Percentiles rank a stretch among this genome's conserved stretches.
Evolutionary conservation across 1,140 invertebrate species (phyloP).

Genomic region (Ganaspis sp.): DNA sequence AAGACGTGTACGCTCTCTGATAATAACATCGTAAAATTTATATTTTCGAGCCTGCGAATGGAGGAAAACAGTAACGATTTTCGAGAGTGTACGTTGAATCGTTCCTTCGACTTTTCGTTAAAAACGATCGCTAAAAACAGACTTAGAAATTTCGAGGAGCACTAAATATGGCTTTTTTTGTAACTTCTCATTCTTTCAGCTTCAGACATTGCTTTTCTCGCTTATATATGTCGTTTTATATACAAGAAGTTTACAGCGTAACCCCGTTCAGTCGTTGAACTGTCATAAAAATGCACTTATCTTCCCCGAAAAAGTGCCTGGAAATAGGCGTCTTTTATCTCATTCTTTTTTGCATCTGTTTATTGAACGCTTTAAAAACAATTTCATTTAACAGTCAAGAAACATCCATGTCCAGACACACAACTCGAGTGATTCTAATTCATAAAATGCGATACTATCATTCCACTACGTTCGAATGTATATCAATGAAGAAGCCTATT

Average conservation of each 20-base stretch:
- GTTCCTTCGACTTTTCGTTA: neutral
- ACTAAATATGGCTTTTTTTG: slow-evolving; percentile 2
- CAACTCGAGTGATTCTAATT: neutral
- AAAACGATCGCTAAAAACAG: slow-evolving; percentile 1
- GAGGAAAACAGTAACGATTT: slow-evolving; percentile 30
- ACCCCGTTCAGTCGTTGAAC: neutral
- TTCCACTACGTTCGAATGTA: neutral
- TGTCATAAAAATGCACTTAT: slow-evolving; percentile 10
- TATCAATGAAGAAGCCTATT: slow-evolving; percentile 24
- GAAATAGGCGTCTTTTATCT: slow-evolving; percentile 1
- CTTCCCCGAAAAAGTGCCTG: neutral
- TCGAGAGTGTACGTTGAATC: neutral
- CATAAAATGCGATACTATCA: slow-evolving; percentile 11
- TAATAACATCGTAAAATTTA: slow-evolving; percentile 28
- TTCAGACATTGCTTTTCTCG: slow-evolving; percentile 13
- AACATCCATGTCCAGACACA: neutral
- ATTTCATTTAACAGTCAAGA: neutral
- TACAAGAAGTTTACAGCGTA: slow-evolving; percentile 24
- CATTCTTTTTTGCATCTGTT: neutral
- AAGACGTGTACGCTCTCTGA: slow-evolving; percentile 11
- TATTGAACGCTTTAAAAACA: neutral
- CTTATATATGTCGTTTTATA: slow-evolving; percentile 12
- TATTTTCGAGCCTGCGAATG: slow-evolving; percentile 28
- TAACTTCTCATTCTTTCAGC: slow-evolving; percentile 18
- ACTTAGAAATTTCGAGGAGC: neutral